Evolutionary conservation across 2,113 vertebrate genomes (phyloP), one percentile per base, ranked within the genome.

Genomic region (Caretta caretta): DNA sequence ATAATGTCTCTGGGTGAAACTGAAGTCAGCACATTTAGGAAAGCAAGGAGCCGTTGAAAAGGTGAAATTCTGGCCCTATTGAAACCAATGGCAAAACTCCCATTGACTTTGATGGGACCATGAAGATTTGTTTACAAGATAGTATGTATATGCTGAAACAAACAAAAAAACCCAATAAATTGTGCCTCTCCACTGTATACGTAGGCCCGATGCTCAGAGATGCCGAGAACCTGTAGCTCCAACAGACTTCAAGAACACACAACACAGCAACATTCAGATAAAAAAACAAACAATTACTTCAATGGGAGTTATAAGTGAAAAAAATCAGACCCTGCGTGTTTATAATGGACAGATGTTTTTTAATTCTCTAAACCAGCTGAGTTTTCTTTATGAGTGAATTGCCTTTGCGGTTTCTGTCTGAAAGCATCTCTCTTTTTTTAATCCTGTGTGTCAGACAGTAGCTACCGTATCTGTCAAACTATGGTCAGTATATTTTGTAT

Each of bases 151-250:
- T 20, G 35, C 65, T 72, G 65, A 19, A 38, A 72, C 16, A 82
- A 11, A 53, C 16, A 6, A 20, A 53, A 20, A 53, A 54, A 53
- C 1, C 19, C 19, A 54, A 54, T 8, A 54, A 82, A 54, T 54
- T 42, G 31, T 50, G 17, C 16, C 0, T 0, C 27, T 59, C 59
- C 81, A 22, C 17, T 38, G 42, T 13, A 42, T 78, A 46, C 8
- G 22, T 4, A 1, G 5, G 1, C 25, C 25, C 0, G 16, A 54
- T 80, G 25, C 11, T 31, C 46, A 24, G 46, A 29, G 11, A 7
- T 49, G 25, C 25, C 20, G n/a, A 38, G 8, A 72, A 72, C 4
- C 65, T n/a, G 65, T 72, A 38, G 8, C n/a, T 72, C 17, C 65
- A 38, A 22, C n/a, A 72, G 65, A 69, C 17, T 69, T n/a, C 13